A percentile compares a stretch with the other conserved stretches of the same genome.
These are phyloP conservation scores for Pseudorhiza aurosa DNA, from an alignment of 30 jellyfish, hydroid and myxozoan genomes.

Conservation along the genomic window DNA sequence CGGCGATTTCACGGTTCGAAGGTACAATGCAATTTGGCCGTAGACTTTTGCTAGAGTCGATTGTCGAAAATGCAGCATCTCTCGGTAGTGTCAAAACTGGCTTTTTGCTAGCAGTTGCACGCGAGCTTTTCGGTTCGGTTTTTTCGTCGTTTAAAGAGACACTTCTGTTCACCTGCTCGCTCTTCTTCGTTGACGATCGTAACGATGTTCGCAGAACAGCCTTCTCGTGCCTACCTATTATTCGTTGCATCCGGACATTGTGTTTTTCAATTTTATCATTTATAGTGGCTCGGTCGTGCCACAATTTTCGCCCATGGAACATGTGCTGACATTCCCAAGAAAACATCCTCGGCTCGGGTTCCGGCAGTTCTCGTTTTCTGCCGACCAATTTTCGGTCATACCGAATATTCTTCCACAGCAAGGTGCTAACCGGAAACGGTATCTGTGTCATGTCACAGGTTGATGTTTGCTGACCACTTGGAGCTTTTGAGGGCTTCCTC, in stretches of 20 bases:
- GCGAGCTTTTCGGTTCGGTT: constrained; percentile 2
- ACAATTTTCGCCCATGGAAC: constrained; percentile 23
- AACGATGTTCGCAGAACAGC: background rate
- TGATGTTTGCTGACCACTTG: no score
- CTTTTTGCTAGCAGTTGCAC: constrained; percentile 14
- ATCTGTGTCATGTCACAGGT: no score
- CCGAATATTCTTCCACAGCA: constrained; percentile 38
- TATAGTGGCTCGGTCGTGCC: constrained; percentile 18
- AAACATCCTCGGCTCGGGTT: background rate
- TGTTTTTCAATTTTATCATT: constrained; percentile 14
- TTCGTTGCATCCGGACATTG: constrained; percentile 14
- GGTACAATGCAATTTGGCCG: background rate
- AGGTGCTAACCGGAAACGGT: background rate
- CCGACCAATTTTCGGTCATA: constrained; percentile 23
- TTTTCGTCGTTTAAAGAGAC: background rate
- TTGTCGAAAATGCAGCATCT: background rate
- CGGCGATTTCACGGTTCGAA: background rate
- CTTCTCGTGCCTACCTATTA: background rate
- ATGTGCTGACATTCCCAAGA: constrained; percentile 45
- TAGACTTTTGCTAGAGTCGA: no score
- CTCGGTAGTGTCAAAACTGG: background rate
- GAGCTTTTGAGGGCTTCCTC: no score
- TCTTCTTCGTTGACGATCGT: background rate
- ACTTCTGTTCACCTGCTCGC: background rate
- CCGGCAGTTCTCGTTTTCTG: constrained; percentile 5